phyloP scores from a whole-genome alignment of 1,140 invertebrate genomes.

The Himalopsyche phryganea region DNA sequence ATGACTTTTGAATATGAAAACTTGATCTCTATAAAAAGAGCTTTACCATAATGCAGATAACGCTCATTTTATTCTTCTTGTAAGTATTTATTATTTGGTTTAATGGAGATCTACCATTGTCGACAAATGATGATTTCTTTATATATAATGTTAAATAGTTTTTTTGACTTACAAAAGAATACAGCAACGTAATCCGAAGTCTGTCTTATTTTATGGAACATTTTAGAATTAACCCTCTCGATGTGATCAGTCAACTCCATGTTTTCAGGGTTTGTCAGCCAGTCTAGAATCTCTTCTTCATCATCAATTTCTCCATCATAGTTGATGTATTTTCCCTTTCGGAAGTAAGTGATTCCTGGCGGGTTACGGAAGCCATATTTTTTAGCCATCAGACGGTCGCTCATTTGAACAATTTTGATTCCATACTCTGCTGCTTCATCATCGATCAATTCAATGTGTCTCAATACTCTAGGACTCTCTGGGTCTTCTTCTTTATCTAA shows the following conservation, averaged over 20 bases:
- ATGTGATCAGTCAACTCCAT: conserved; percentile 94
- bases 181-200: conserved; percentile 90
- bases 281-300: conserved; percentile 90
- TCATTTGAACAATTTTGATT: conserved; percentile 87
- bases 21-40: no score
- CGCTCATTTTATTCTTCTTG: no score
- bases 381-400: conserved; percentile 88
- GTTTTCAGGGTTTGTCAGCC: conserved; percentile 89
- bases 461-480: conserved; percentile 69
- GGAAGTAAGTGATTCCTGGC: conserved; percentile 87
- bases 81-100: no score
- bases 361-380: conserved; percentile 88
- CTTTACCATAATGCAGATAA: no score
- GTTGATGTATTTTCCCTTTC: conserved; percentile 85
- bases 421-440: conserved; percentile 89
- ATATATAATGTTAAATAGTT: no score
- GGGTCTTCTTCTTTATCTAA: conserved; percentile 81
- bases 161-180: conserved; percentile 92
- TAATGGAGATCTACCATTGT: no score
- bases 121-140: no score
- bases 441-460: conserved; percentile 87
- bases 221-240: conserved; percentile 87
- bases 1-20: no score
- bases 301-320: conserved; percentile 91
- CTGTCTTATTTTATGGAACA: conserved; percentile 89